These are phyloP conservation scores for Caenorhabditis sp. DNA, from an alignment of 2,888 invertebrate genomes.

Conservation along the genomic window DNA sequence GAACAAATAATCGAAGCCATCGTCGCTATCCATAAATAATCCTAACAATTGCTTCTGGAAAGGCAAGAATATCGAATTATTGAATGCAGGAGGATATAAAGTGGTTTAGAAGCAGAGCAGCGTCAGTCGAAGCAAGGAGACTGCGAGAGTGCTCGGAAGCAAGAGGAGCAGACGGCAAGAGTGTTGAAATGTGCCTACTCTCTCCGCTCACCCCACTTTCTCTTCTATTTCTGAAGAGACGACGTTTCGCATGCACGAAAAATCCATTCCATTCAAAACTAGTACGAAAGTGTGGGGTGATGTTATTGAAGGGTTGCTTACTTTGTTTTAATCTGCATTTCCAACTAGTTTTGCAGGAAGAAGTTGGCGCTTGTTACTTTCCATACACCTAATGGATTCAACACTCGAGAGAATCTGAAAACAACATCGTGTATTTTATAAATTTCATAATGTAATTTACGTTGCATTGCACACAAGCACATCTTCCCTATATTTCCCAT, in stretches of 20 bases:
- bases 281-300: slow-evolving; percentile 23
- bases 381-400: slow-evolving; percentile 75
- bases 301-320: slow-evolving; percentile 11
- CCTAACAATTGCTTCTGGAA: slow-evolving; percentile 23
- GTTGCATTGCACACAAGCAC: slow-evolving; percentile 68
- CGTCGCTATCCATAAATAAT: slow-evolving; percentile 83
- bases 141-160: slow-evolving; percentile 38
- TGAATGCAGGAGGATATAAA: slow-evolving; percentile 46
- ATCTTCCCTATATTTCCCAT: slow-evolving; percentile 63
- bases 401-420: slow-evolving; percentile 73
- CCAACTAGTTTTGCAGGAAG: slow-evolving; percentile 32
- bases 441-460: slow-evolving; percentile 40
- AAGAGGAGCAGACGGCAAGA: slow-evolving; percentile 46
- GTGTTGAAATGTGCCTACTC: slow-evolving; percentile 55
- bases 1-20: slow-evolving; percentile 87
- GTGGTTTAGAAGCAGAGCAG: slow-evolving; percentile 57
- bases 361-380: slow-evolving; percentile 71
- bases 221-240: slow-evolving; percentile 41
- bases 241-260: slow-evolving; percentile 55
- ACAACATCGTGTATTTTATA: background rate
- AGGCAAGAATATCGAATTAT: slow-evolving; percentile 54
- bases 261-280: slow-evolving; percentile 52
- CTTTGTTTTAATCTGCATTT: slow-evolving; percentile 4
- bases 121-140: slow-evolving; percentile 29
- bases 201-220: slow-evolving; percentile 47